phyloP scores from a whole-genome alignment of 2,888 invertebrate species.

The Tachina lurida region DNA sequence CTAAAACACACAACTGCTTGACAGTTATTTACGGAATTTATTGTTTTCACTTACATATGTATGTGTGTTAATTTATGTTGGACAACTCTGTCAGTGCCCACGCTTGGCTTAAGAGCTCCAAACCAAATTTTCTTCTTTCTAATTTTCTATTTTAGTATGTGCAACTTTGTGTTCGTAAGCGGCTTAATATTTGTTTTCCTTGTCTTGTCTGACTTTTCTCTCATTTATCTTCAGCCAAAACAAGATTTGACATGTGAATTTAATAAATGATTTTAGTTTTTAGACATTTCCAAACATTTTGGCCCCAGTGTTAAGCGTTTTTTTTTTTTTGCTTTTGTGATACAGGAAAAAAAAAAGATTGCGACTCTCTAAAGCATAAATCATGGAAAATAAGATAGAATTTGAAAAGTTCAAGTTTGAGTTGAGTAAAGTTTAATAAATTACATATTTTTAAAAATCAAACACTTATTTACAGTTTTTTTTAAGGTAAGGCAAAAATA shows the following conservation, averaged over 20 bases:
- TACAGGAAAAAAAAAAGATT: background rate
- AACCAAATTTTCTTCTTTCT: constrained; percentile 52
- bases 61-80: background rate
- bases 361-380: background rate
- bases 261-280: constrained; percentile 59
- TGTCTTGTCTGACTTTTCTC: constrained; percentile 32
- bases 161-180: constrained; percentile 48
- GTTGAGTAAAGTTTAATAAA: background rate
- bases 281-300: constrained; percentile 46
- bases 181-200: constrained; percentile 53
- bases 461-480: too few relatives aligned
- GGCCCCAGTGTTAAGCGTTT: constrained; percentile 51
- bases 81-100: constrained; percentile 39
- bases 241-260: constrained; percentile 63
- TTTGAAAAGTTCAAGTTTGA: background rate
- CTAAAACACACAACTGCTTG: too few relatives aligned
- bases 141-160: background rate
- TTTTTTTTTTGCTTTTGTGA: constrained; percentile 1
- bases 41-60: too few relatives aligned
- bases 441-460: too few relatives aligned
- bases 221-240: constrained; percentile 37
- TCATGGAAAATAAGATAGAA: background rate
- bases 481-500: background rate
- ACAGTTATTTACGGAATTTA: too few relatives aligned
- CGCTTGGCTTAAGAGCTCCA: constrained; percentile 49